These are phyloP conservation scores for Cheiracanthium punctorium DNA, from an alignment of 2,888 invertebrate species.

Conservation along the genomic window DNA sequence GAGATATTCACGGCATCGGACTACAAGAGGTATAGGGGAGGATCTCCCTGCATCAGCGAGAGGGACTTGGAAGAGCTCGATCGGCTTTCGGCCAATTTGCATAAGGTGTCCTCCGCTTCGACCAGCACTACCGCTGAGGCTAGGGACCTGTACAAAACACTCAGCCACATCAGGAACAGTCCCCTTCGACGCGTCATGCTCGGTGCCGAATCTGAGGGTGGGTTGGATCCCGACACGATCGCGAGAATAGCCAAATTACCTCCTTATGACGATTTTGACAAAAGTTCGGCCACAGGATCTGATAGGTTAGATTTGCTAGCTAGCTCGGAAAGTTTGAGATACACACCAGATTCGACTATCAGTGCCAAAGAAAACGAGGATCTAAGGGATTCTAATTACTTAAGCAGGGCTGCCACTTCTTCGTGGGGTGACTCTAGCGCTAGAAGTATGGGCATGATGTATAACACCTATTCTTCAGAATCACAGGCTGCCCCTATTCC, in stretches of 20 bases:
- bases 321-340: conserved; percentile 36
- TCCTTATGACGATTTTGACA: conserved; percentile 49
- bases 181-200: conserved; percentile 31
- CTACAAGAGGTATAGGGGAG: conserved; percentile 86
- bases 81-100: conserved; percentile 55
- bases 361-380: conserved; percentile 46
- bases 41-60: conserved; percentile 85
- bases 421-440: conserved; percentile 37
- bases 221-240: conserved; percentile 15
- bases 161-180: conserved; percentile 47
- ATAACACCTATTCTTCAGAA: conserved; percentile 8
- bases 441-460: conserved; percentile 25
- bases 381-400: conserved; percentile 6
- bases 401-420: conserved; percentile 2
- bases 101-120: conserved; percentile 46
- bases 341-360: conserved; percentile 40
- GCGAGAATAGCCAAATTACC: conserved; percentile 30
- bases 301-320: neutral
- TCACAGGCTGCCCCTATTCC: neutral
- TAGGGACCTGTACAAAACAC: conserved; percentile 47
- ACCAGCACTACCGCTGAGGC: conserved; percentile 18
- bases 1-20: conserved; percentile 86
- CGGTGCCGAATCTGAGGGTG: neutral
- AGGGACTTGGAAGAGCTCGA: conserved; percentile 84
- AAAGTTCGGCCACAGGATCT: neutral